Base-by-base conservation (phyloP, 30 jellyfish, hydroid and myxozoan genomes). In the Turritopsis dohrnii region DNA sequence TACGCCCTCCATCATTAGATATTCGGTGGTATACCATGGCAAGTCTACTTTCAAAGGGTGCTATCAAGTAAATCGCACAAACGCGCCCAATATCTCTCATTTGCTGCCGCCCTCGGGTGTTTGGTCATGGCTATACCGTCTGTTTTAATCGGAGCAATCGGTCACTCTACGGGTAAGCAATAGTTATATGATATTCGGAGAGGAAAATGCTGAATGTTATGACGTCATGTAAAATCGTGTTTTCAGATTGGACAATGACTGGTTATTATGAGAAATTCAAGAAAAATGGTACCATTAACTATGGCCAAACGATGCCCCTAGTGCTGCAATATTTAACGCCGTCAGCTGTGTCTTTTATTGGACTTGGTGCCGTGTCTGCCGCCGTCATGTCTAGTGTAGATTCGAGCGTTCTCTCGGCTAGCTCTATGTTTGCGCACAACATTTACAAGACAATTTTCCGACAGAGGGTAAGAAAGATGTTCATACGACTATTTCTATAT, bases 21-120 rank as follows among this genome's bases (percentile, higher is more conserved):
- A 31, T 95, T 90, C 26, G 99, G 99, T 66, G 99, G 99, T 22
- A 95, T 95, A 72, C 99, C 99, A 29, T 95, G 99, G 99, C 99
- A 95, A 84, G 97, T 90, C 18, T 95, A 95, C 79, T 95, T 95
- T 85, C 99, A 95, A 83, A 87, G 97, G 0, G 97, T 95, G 28
- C 80, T 95, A 54, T 95, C 99, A 41, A 87, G 97, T 87, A 95
- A 90, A 81, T 84, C 97, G 1, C 92, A 90, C 89, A 81, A 75
- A 53, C 90, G 93, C 16, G 99, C 99, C 18, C 97, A 95, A 73
- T 84, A 87, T 54, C 86, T 90, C 53, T 95, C 99, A 9, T 95
- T 85, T 71, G 93, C 95, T 18, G 97, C 99, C 23, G 89, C 99
- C 27, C 23, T 87, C 60, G 97, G 97, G 8, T 95, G 99, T 79